Evolutionary conservation across 2,888 invertebrate species (phyloP).

Genomic region (Ligdia adustata): DNA sequence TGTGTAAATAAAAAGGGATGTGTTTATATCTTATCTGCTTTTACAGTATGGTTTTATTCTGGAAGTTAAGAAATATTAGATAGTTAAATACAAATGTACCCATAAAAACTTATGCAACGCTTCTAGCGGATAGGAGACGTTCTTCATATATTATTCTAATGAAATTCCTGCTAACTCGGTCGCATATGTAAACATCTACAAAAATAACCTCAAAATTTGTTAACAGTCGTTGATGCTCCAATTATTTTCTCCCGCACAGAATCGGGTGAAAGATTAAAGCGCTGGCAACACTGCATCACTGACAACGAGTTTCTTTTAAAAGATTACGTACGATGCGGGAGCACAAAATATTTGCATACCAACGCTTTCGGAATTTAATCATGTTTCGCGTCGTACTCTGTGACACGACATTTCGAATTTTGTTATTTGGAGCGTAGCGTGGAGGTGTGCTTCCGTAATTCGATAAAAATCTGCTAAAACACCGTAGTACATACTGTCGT

Average conservation of each 20-base stretch:
- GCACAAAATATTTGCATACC: slow-evolving; percentile 29
- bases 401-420: slow-evolving; percentile 27
- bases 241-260: background rate
- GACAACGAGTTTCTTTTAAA: slow-evolving; percentile 41
- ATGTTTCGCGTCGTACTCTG: slow-evolving; percentile 31
- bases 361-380: slow-evolving; percentile 44
- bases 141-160: too few species aligned
- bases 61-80: too few species aligned
- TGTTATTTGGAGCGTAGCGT: slow-evolving; percentile 23
- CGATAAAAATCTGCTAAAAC: slow-evolving; percentile 21
- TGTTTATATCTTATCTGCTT: too few species aligned
- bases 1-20: too few species aligned
- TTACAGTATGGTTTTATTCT: too few species aligned
- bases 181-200: too few species aligned
- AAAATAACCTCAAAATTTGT: too few species aligned
- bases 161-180: too few species aligned
- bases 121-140: too few species aligned
- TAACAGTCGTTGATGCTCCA: background rate
- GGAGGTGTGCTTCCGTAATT: slow-evolving; percentile 20
- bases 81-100: too few species aligned
- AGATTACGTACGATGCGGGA: slow-evolving; percentile 29
- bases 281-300: slow-evolving; percentile 10
- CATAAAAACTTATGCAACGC: too few species aligned
- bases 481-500: too few species aligned
- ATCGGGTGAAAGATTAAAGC: background rate